Evolutionary conservation across 2,888 invertebrate species (phyloP), one percentile per base, ranked within the genome.

Genomic region (Idaea biselata): DNA sequence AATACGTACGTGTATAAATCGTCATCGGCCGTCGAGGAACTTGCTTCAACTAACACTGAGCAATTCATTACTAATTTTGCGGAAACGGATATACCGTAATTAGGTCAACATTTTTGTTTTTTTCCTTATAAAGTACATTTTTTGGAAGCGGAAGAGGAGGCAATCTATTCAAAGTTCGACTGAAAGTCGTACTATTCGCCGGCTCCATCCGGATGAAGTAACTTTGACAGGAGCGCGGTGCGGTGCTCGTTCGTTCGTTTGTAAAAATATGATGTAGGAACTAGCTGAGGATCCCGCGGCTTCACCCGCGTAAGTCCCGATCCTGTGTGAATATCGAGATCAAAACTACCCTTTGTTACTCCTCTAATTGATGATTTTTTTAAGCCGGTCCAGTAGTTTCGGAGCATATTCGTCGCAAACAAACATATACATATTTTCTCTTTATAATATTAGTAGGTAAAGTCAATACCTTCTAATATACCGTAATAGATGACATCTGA

Each of bases 1-100:
- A n/a, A n/a, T 16, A 86, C 91, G 86, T 76, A 91, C 91, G 86
- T 82, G 71, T 91, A 90, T 1, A 88, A 69, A 64, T 88, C 90
- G 59, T 83, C 83, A 59, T 76, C 68, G 65, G 70, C 80, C 11
- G 89, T 84, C 60, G 87, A 86, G 69, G 87, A 86, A 6, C 84
- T 83, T 1, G 86, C 85, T 69, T 88, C 88, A 44, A 85, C 81
- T 55, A 87, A 63, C 72, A 85, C 80, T 1, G 87, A 76, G 67
- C 79, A 78, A 68, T 80, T 87, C 87, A 88, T 86, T 72, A 78
- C 82, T 81, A 63, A 60, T 67, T 58, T 61, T 60, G 14, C 14
- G 14, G 11, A 14, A 44, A 44, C 11, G 8, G 11, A 6, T 14
- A 44, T 14, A 14, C 3, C 14, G 44, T 44, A 44, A 44, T 44